Base-by-base conservation (phyloP, 2,113 vertebrate genomes). In the Phaethornis superciliosus region DNA sequence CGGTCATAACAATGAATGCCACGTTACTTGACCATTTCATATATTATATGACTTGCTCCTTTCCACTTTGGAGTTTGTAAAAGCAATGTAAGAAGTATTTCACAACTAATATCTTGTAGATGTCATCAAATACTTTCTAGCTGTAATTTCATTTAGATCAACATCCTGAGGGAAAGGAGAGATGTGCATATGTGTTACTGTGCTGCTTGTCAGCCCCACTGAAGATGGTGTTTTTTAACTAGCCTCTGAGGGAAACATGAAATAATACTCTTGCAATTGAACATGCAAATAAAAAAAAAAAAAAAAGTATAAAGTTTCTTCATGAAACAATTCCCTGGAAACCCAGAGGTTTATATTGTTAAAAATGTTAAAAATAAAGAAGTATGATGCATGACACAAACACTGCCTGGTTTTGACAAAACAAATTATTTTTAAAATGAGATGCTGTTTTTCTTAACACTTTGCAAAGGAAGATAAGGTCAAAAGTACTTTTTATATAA, bases 401-500 rank as follows among this genome's bases (percentile, higher is more conserved):
- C 5, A 17, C 59, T 59, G 55, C 60, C 64, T 90, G 21, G 0
- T 78, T 96, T 85, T 88, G 52, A 85, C 47, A 87, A 89, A 86
- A 78, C 62, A 83, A 35, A 33, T 75, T 46, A 22, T 95, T 59
- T 46, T 9, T 77, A 72, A 87, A 75, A 77, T 35, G 10, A 84
- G 19, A 8, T 68, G 15, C 3, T 71, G 68, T 89, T 89, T 90
- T 94, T 64, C 64, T 77, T 52, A 71, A 75, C 47, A 51, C n/a
- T 94, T 85, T 87, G 28, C 23, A 70, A 89, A 90, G 64, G 58
- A 91, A 87, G 55, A 71, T 47, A 75, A 81, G 93, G 42, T 81
- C 15, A 75, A 76, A 89, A 70, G 28, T 70, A 52, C 12, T 77
- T n/a, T n/a, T n/a, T n/a, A n/a, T n/a, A n/a, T 67, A 67, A 77